Conservation (phyloP, 1,140 invertebrate genomes). For the Eumeta japonica region DNA sequence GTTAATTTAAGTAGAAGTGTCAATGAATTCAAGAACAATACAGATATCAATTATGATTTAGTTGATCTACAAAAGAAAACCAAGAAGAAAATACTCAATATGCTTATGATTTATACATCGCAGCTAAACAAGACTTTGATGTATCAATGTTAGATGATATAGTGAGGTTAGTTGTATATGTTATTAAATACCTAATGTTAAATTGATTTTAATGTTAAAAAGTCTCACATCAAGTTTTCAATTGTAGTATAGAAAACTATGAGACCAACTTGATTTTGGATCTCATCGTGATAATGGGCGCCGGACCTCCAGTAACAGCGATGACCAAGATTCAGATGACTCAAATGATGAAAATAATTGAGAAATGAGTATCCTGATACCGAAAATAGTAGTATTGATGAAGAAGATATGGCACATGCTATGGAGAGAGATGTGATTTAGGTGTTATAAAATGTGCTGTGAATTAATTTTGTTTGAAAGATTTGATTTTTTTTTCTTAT, state of each 20-base stretch:
- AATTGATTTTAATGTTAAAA: too few relatives aligned
- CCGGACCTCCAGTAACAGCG: constrained; percentile 17
- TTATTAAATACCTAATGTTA: constrained; percentile 10
- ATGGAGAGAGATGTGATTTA: constrained; percentile 38
- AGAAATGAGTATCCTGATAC: constrained; percentile 61
- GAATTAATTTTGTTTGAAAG: neutral
- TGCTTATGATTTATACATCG: constrained; percentile 60
- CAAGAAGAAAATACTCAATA: constrained; percentile 34
- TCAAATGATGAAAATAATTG: constrained; percentile 62
- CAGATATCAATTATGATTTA: constrained; percentile 29
- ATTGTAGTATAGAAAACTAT: constrained; percentile 54
- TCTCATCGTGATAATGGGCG: constrained; percentile 41
- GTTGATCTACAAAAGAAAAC: constrained; percentile 36
- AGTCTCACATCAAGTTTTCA: too few relatives aligned
- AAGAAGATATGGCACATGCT: constrained; percentile 56
- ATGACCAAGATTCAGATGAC: constrained; percentile 51
- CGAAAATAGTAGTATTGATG: constrained; percentile 54
- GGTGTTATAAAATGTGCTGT: too few relatives aligned
- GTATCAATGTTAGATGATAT: constrained; percentile 55
- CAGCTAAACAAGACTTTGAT: constrained; percentile 55
- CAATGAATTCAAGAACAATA: constrained; percentile 30
- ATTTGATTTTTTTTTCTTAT: too few relatives aligned
- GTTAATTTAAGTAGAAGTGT: constrained; percentile 51
- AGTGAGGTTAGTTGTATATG: constrained; percentile 44
- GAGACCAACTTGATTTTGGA: constrained; percentile 47